Base-by-base conservation (phyloP, 1,140 invertebrate genomes). In the Rhyacophila brunnea region DNA sequence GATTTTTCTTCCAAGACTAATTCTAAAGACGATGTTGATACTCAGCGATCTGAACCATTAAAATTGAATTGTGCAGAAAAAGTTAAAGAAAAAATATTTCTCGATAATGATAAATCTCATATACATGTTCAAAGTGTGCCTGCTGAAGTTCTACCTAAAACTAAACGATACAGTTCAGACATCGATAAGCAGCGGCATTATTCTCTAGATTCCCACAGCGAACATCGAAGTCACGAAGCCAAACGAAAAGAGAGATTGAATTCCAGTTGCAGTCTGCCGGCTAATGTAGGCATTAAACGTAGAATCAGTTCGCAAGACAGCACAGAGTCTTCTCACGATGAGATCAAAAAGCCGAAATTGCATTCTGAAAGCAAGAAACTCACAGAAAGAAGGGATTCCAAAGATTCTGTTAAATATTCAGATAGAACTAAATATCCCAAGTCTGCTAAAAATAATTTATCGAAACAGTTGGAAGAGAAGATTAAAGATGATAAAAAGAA, bases 251-350 rank as follows among this genome's bases (percentile, higher is more conserved):
- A 83, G 64, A 74, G 81, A 20, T 63, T 79, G 40, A 78, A 75
- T 70, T 79, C 77, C 6, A 81, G 80, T 68, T 83, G 81, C 48
- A 86, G 82, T 70, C 79, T 87, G 42, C 86, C 87, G 0, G 83
- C 84, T 1, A 81, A 84, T 35, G 79, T 84, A 28, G 80, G 83
- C 0, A 79, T 83, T 23, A 91, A 92, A 71, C 79, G 90, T 38
- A 81, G 89, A 47, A 82, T 89, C 55, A 90, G 89, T 44, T 89
- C 87, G 1, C 88, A 91, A 67, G 90, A 92, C 58, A 83, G 78
- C 67, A 68, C 83, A 34, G 85, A 87, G 40, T 80, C 78, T 34
- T 54, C 75, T 1, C 81, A 82, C 32, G 89, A 91, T 63, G 86
- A 90, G 15, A 71, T 74, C 0, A 92, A 92, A 66, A 86, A 87